phyloP scores from a whole-genome alignment of 1,140 invertebrate genomes.

The Theocolax elegans region DNA sequence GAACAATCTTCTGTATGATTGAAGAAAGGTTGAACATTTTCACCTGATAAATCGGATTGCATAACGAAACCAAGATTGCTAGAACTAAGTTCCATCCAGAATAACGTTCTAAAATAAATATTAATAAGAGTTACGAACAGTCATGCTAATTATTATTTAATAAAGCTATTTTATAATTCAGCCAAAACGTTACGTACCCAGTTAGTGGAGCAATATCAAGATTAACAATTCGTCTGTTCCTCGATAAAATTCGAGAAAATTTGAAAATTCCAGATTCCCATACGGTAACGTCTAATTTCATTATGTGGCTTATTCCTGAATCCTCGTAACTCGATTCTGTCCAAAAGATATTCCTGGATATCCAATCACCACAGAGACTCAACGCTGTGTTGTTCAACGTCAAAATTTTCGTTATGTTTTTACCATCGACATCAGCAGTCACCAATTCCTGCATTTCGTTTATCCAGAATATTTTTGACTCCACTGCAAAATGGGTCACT shows the following conservation, averaged over 20 bases:
- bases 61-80: conserved; percentile 71
- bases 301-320: conserved; percentile 53
- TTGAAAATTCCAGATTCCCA: conserved; percentile 64
- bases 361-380: conserved; percentile 86
- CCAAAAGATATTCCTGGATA: conserved; percentile 85
- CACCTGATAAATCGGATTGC: conserved; percentile 72
- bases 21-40: conserved; percentile 72
- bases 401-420: conserved; percentile 72
- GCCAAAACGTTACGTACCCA: conserved; percentile 63
- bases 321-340: conserved; percentile 71
- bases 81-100: conserved; percentile 75
- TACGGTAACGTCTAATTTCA: conserved; percentile 57
- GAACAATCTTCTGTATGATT: conserved; percentile 63
- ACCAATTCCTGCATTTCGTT: conserved; percentile 84
- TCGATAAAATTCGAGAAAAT: conserved; percentile 65
- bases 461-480: conserved; percentile 84
- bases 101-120: conserved; percentile 72
- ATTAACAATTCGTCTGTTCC: conserved; percentile 69
- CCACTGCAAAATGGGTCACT: conserved; percentile 73
- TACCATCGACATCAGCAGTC: conserved; percentile 70
- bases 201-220: conserved; percentile 79
- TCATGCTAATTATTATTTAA: not conserved
- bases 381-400: conserved; percentile 75
- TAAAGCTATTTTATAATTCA: conserved; percentile 13
- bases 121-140: no score